Conservation (phyloP, 2,113 vertebrate genomes). For the Pelecanus crispus region DNA sequence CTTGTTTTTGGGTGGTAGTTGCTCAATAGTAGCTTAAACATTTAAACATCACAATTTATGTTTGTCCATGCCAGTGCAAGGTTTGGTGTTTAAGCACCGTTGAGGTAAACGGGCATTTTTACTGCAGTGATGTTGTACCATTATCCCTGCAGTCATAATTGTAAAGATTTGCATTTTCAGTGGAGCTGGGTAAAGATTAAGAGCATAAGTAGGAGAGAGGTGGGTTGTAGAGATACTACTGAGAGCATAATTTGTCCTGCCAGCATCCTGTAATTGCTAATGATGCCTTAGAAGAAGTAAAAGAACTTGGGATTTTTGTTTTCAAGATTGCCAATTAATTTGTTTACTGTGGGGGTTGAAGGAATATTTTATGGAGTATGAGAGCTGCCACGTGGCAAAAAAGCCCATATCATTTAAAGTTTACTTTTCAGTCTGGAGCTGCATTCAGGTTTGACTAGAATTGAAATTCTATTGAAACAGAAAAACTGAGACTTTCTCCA, state of each 20-base stretch:
- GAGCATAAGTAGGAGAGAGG: background rate
- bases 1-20: background rate
- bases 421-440: background rate
- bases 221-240: background rate
- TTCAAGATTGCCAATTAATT: background rate
- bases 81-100: background rate
- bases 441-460: background rate
- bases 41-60: slow-evolving; percentile 15
- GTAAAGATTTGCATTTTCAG: slow-evolving; percentile 32
- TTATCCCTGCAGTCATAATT: slow-evolving; percentile 34
- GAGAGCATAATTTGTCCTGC: background rate
- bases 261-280: slow-evolving; percentile 7
- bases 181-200: slow-evolving; percentile 13
- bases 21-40: background rate
- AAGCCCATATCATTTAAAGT: background rate
- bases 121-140: background rate
- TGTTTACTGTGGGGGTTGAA: background rate
- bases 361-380: background rate
- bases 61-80: background rate
- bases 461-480: background rate
- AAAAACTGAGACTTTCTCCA: background rate
- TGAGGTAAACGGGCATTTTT: slow-evolving; percentile 17
- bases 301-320: background rate
- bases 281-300: background rate
- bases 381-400: background rate